Evolutionary conservation across 2,797 vertebrate species (phyloP), one percentile per base, ranked within the genome.

Genomic region (Enteromius paludinosus): DNA sequence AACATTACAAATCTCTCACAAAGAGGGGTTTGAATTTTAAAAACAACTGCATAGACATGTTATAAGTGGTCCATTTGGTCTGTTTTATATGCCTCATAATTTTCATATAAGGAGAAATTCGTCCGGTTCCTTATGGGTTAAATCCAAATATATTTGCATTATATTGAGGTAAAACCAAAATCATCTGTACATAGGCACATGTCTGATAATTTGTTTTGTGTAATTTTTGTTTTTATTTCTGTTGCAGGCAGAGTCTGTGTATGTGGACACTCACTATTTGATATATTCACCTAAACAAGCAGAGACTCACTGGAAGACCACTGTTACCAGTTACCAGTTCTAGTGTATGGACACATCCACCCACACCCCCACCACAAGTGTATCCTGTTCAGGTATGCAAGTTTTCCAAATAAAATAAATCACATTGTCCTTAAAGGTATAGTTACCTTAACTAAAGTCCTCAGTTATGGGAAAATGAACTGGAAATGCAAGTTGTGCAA

Each of bases 401-500:
- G 25, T 61, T 62, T 62, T 62, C 59, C 14, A 28, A 28, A 62
- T 62, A 15, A 62, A 62, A 62, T 7, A 61, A 62, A 62, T 30
- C 59, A 62, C 25, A 15, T 62, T 62, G 25, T 30, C 25, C 59
- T 62, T 62, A 62, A 62, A 62, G 12, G 59, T 28, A 61, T 30
- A 30, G 30, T 30, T 30, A 30, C 10, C 56, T 61, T 61, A 28
- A 28, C 11, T 25, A 59, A 59, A 59, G 56, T 14, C 23, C 56
- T 59, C 56, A 59, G 23, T 59, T 25, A 25, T 59, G 56, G 56
- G 23, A 59, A 88, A 84, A 59, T 59, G 56, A 25, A 59, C 56
- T 85, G 79, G 38, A 28, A 25, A 18, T 81, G 79, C 49, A 85
- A 85, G 70, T 71, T 47, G 33, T 85, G 84, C 25, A 68, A 52